These are phyloP conservation scores for Hyperoplus lanceolatus DNA, from an alignment of 2,797 vertebrate genomes.

Conservation along the genomic window DNA sequence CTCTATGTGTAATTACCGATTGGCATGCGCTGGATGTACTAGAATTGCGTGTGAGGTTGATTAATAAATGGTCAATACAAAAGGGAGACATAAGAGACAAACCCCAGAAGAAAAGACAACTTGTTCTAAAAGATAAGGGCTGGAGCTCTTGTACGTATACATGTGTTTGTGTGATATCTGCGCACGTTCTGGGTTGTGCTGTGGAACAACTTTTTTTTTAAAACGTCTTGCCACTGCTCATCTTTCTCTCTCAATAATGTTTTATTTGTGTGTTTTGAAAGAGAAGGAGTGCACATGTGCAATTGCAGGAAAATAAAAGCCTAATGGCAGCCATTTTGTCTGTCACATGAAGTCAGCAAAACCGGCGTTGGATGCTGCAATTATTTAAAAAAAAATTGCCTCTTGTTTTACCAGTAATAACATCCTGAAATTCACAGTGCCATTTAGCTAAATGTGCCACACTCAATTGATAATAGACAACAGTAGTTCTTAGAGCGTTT, in stretches of 20 bases:
- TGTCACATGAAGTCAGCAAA: background rate
- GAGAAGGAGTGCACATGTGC: conserved; percentile 8
- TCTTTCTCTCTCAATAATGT: background rate
- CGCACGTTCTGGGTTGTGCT: background rate
- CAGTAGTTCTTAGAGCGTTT: background rate
- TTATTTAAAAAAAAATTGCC: background rate
- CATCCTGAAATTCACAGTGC: background rate
- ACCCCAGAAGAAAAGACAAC: background rate
- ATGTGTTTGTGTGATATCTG: conserved; percentile 1
- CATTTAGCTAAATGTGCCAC: background rate
- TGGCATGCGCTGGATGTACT: no score
- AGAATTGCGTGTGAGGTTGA: conserved; percentile 4
- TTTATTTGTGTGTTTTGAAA: conserved; percentile 11
- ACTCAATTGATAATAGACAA: background rate
- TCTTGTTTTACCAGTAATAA: background rate
- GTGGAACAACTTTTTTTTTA: background rate
- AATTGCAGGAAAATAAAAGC: conserved; percentile 13
- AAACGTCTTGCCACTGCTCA: background rate
- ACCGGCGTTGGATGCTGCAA: background rate
- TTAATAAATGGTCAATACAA: background rate
- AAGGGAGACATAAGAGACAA: background rate
- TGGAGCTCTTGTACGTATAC: background rate
- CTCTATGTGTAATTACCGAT: conserved; percentile 9
- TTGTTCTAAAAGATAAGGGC: no score
- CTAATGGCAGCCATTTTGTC: conserved; percentile 41